These are phyloP conservation scores for Antheraea mylitta DNA, from an alignment of 1,140 invertebrate species.

Conservation along the genomic window DNA sequence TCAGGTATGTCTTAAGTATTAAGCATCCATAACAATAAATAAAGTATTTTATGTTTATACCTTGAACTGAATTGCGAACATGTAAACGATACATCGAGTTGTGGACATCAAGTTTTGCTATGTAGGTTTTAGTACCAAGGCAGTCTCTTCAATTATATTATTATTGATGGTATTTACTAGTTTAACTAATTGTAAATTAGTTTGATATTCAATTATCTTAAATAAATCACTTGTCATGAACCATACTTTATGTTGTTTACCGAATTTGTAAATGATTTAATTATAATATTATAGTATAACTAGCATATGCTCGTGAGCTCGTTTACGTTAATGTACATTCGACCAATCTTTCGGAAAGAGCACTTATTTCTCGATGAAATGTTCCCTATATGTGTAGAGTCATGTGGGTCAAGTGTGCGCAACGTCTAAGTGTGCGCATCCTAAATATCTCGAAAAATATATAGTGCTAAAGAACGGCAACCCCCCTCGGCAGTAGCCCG, in stretches of 20 bases:
- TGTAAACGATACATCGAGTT: slow-evolving; percentile 42
- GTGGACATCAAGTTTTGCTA: slow-evolving; percentile 33
- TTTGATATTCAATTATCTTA: neutral
- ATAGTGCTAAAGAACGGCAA: too few species aligned
- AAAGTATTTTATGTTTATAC: slow-evolving; percentile 25
- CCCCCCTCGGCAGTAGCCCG: too few species aligned
- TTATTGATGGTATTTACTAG: slow-evolving; percentile 2
- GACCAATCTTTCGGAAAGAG: too few species aligned
- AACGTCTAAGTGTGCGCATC: too few species aligned
- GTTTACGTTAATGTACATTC: neutral
- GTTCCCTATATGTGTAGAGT: too few species aligned
- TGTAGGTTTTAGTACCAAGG: slow-evolving; percentile 61
- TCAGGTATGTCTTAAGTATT: neutral
- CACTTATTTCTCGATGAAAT: too few species aligned
- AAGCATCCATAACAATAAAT: slow-evolving; percentile 6
- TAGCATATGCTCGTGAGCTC: too few species aligned
- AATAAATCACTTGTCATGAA: neutral
- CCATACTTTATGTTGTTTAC: neutral
- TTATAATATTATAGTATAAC: neutral
- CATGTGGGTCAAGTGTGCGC: too few species aligned
- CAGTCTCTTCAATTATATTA: slow-evolving; percentile 28
- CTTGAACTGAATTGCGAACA: slow-evolving; percentile 50
- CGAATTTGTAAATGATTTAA: neutral
- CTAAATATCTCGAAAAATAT: too few species aligned
- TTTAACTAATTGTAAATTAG: neutral